These are phyloP conservation scores for Dromococcyx pavoninus DNA, from an alignment of 2,797 vertebrate species.

Conservation along the genomic window DNA sequence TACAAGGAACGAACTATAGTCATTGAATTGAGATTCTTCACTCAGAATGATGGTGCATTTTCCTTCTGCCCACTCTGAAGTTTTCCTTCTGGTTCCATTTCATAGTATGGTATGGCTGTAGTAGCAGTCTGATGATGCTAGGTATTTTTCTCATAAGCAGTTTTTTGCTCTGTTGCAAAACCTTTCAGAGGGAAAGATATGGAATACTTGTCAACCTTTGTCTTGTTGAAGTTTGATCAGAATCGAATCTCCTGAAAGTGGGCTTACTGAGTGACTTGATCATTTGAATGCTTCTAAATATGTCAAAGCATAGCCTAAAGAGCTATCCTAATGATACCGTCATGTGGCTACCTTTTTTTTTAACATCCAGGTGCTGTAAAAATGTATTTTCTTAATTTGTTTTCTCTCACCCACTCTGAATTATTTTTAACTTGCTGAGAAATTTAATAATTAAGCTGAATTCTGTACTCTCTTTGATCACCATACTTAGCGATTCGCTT, in stretches of 20 bases:
- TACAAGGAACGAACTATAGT: background rate
- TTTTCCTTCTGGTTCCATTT: conserved; percentile 15
- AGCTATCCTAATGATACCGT: background rate
- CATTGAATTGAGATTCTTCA: background rate
- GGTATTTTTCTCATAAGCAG: background rate
- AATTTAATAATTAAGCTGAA: background rate
- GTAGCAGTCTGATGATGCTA: background rate
- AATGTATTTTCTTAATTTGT: background rate
- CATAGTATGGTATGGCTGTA: background rate
- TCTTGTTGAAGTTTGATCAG: background rate
- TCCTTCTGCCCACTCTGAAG: background rate
- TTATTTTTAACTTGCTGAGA: background rate
- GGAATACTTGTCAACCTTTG: background rate
- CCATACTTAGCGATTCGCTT: background rate
- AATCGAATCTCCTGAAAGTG: background rate
- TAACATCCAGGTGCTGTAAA: background rate
- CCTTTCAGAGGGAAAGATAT: background rate
- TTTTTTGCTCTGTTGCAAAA: background rate
- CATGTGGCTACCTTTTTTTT: background rate
- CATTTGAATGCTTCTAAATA: background rate
- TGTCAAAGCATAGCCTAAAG: background rate
- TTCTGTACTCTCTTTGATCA: background rate
- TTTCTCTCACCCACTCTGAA: background rate
- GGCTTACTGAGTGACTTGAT: background rate
- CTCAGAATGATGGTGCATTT: background rate